Percentiles rank a stretch among this genome's conserved stretches.
These are phyloP conservation scores for Myotis yumanensis DNA, from an alignment of 2,113 vertebrate genomes.

Conservation along the genomic window DNA sequence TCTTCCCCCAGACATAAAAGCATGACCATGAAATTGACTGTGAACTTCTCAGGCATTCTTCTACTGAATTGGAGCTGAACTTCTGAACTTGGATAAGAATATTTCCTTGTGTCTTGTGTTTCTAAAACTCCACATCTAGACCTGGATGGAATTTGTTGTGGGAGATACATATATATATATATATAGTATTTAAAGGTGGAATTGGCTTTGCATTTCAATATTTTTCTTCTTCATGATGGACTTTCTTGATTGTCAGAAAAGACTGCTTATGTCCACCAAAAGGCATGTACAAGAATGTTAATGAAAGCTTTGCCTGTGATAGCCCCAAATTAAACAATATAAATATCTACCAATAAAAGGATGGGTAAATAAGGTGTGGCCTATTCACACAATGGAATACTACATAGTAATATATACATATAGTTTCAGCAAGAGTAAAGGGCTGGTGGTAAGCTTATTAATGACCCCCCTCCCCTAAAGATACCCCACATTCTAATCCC, in stretches of 20 bases:
- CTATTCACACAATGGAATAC: background rate
- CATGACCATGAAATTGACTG: background rate
- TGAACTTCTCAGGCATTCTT: background rate
- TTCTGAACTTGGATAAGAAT: background rate
- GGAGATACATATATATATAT: too few species aligned
- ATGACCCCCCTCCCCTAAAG: background rate
- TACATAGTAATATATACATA: background rate
- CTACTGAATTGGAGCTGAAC: background rate
- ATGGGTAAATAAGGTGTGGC: background rate
- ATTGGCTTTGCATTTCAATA: background rate
- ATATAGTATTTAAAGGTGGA: background rate
- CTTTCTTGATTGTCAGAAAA: slow-evolving; percentile 46
- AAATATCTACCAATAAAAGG: background rate
- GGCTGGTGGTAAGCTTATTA: background rate
- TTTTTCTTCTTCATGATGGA: slow-evolving; percentile 52
- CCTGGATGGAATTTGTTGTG: background rate
- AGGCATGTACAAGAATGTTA: background rate
- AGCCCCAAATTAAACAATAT: background rate
- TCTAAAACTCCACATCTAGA: background rate
- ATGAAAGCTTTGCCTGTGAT: background rate
- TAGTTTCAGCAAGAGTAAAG: background rate
- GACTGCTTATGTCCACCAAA: background rate
- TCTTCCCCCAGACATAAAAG: background rate
- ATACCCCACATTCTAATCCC: background rate
- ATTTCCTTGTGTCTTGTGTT: background rate